Percentiles rank a stretch among this genome's conserved stretches.
These are phyloP conservation scores for Catocala sponsa DNA, from an alignment of 2,888 invertebrate genomes.

Conservation along the genomic window DNA sequence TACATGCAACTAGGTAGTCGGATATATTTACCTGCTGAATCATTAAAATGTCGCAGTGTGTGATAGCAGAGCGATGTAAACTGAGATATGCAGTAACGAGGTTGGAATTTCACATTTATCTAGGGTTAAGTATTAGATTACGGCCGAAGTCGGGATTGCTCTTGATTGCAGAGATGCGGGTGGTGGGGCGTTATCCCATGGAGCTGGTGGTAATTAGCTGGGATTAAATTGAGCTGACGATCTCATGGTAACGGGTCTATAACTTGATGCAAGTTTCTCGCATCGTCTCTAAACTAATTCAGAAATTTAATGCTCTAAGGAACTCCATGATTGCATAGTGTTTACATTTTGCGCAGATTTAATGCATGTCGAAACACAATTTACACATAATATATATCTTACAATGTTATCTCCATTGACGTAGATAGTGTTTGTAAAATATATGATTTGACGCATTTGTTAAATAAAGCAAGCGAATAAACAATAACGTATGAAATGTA, in stretches of 20 bases:
- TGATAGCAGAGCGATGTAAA: conserved; percentile 57
- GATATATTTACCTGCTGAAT: conserved; percentile 36
- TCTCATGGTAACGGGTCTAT: conserved; percentile 60
- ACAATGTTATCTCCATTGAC: conserved; percentile 16
- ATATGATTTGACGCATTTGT: conserved; percentile 3
- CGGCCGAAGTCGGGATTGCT: conserved; percentile 39
- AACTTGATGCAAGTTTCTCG: conserved; percentile 61
- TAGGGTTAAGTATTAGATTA: conserved; percentile 56
- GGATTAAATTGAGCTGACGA: conserved; percentile 73
- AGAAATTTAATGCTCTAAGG: conserved; percentile 60
- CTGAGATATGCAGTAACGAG: conserved; percentile 47
- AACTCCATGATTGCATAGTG: conserved; percentile 62
- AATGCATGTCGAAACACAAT: conserved; percentile 21
- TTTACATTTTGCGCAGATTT: conserved; percentile 46
- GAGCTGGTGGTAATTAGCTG: conserved; percentile 73
- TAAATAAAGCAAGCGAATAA: conserved; percentile 11
- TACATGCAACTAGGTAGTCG: conserved; percentile 15
- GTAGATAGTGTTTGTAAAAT: conserved; percentile 11
- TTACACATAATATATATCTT: conserved; percentile 21
- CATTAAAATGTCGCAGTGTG: conserved; percentile 63
- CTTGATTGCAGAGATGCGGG: conserved; percentile 40
- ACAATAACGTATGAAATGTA: conserved; percentile 14
- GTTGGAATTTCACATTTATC: conserved; percentile 65
- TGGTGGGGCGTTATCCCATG: conserved; percentile 55
- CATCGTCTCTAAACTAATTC: conserved; percentile 56